phyloP scores from a whole-genome alignment of 2,888 invertebrate species.

The Hartigia nigra region DNA sequence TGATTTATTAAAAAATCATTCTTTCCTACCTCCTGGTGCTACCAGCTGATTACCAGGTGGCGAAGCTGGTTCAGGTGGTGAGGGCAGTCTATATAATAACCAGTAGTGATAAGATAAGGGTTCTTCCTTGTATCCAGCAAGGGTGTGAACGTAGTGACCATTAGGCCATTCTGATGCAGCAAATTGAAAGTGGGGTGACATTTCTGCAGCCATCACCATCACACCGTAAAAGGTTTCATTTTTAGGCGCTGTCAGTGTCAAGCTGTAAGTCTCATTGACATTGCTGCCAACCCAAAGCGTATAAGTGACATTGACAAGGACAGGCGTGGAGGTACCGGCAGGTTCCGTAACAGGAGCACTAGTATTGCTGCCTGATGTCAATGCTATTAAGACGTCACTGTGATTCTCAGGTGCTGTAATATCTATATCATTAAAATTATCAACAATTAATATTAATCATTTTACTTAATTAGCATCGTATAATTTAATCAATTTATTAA shows the following conservation, averaged over 20 bases:
- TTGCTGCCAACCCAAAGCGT: constrained; percentile 91
- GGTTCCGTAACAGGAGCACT: constrained; percentile 27
- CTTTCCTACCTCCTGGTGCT: constrained; percentile 83
- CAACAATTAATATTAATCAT: constrained; percentile 7
- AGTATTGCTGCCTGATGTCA: constrained; percentile 27
- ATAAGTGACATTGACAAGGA: constrained; percentile 77
- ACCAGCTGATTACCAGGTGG: constrained; percentile 90
- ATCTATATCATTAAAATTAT: constrained; percentile 31
- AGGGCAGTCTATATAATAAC: constrained; percentile 85
- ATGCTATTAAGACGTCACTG: constrained; percentile 33
- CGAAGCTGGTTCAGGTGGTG: constrained; percentile 81
- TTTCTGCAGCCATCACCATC: constrained; percentile 87
- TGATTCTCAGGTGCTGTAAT: constrained; percentile 39
- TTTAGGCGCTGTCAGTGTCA: constrained; percentile 80
- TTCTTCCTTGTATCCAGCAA: constrained; percentile 83
- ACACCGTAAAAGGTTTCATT: constrained; percentile 77
- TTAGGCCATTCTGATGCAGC: constrained; percentile 92
- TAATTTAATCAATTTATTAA: not conserved
- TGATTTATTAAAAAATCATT: constrained; percentile 6
- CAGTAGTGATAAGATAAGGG: constrained; percentile 90
- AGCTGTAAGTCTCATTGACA: constrained; percentile 83
- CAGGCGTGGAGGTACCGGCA: constrained; percentile 32
- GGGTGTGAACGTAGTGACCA: constrained; percentile 90
- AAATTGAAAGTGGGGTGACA: constrained; percentile 78
- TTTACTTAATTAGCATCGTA: not conserved